phyloP scores from a whole-genome alignment of 2,113 vertebrate genomes.

The Notechis scutatus region DNA sequence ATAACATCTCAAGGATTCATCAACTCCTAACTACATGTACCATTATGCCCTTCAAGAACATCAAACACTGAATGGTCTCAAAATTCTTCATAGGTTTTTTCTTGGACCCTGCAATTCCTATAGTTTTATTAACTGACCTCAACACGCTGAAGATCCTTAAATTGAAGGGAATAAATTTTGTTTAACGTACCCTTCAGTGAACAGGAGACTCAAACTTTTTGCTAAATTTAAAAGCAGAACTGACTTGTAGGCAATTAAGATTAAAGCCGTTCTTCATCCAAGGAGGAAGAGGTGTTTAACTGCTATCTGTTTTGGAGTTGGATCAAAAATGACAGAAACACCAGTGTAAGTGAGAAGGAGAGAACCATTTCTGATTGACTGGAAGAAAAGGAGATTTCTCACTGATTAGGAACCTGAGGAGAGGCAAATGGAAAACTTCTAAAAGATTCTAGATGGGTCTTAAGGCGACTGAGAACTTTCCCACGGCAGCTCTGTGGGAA shows the following conservation, averaged over 20 bases:
- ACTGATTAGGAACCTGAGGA: background rate
- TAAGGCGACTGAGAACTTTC: slow-evolving; percentile 31
- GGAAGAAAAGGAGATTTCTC: background rate
- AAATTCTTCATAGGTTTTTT: background rate
- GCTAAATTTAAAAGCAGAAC: background rate
- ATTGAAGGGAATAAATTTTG: background rate
- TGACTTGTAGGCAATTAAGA: background rate
- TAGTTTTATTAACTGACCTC: background rate
- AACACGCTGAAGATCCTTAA: background rate
- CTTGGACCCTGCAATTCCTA: background rate
- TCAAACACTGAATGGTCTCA: background rate
- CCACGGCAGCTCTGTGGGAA: background rate
- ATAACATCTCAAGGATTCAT: background rate
- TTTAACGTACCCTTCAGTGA: background rate
- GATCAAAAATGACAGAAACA: background rate
- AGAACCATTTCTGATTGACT: background rate
- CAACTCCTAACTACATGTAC: background rate
- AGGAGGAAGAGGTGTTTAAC: background rate
- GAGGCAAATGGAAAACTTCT: background rate
- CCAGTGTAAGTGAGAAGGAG: background rate
- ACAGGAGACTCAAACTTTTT: background rate
- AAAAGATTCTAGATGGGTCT: background rate
- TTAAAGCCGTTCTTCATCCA: background rate
- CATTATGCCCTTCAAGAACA: background rate
- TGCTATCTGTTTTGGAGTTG: background rate